Percentiles rank a stretch among this genome's conserved stretches.
These are phyloP conservation scores for Macrosoma leucophasiata DNA, from an alignment of 2,888 invertebrate species.

Conservation along the genomic window DNA sequence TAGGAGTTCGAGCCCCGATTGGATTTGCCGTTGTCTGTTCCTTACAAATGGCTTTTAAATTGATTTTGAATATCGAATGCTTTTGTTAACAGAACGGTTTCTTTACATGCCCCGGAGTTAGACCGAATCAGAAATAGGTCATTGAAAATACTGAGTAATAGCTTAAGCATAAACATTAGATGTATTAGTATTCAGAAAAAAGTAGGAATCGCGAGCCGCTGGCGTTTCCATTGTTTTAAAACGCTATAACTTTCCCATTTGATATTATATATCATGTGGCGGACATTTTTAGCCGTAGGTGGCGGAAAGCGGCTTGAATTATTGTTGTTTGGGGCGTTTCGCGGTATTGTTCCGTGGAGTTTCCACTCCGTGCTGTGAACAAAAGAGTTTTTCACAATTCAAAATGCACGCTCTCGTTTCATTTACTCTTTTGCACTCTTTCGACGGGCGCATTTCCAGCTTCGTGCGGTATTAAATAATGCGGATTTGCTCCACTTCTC, in stretches of 20 bases:
- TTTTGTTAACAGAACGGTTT: conserved; percentile 46
- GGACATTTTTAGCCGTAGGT: conserved; percentile 75
- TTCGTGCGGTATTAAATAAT: conserved; percentile 67
- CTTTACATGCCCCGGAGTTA: conserved; percentile 1
- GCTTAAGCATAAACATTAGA: conserved; percentile 30
- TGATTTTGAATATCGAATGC: conserved; percentile 63
- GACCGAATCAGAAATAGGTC: no score
- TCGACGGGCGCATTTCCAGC: conserved; percentile 68
- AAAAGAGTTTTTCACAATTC: conserved; percentile 72
- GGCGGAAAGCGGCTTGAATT: conserved; percentile 74
- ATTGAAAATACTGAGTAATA: conserved; percentile 31
- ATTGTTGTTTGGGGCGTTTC: conserved; percentile 72
- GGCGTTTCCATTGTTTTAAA: conserved; percentile 68
- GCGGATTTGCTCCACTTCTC: conserved; percentile 60
- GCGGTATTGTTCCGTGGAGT: conserved; percentile 66
- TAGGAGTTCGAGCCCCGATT: conserved; percentile 62
- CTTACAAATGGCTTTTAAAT: conserved; percentile 71
- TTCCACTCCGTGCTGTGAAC: conserved; percentile 58
- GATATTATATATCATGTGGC: conserved; percentile 70
- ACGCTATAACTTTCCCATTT: conserved; percentile 70
- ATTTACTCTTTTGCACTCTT: conserved; percentile 72
- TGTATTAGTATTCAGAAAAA: conserved; percentile 52
- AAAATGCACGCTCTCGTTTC: conserved; percentile 73
- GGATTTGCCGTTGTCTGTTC: conserved; percentile 71
- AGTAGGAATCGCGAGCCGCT: conserved; percentile 41